Percentiles rank a stretch among this genome's conserved stretches.
Conservation (phyloP, 2,888 invertebrate species). For the Oscheius sp. region DNA sequence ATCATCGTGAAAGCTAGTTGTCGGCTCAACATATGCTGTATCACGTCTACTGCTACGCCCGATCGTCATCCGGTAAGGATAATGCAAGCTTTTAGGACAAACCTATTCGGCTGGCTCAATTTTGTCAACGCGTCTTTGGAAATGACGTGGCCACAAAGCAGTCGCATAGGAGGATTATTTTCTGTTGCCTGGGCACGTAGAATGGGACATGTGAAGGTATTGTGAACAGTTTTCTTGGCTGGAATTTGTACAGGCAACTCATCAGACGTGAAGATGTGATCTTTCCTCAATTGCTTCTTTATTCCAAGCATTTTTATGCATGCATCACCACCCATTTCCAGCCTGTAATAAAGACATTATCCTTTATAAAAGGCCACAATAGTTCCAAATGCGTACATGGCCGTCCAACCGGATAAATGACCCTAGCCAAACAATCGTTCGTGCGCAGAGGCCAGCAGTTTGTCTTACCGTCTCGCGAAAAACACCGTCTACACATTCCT, state of each 20-base stretch:
- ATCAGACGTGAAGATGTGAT: constrained; percentile 91
- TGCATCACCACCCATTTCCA: background rate
- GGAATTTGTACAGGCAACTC: constrained; percentile 85
- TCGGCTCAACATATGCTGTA: constrained; percentile 19
- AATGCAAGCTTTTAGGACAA: background rate
- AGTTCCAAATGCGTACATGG: constrained; percentile 9
- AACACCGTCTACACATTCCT: constrained; percentile 22
- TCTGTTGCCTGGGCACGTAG: constrained; percentile 94
- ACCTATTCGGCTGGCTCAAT: constrained; percentile 13
- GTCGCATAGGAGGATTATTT: constrained; percentile 94
- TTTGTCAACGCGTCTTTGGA: constrained; percentile 93
- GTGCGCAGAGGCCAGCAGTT: constrained; percentile 23
- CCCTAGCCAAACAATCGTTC: constrained; percentile 31
- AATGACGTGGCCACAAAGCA: constrained; percentile 97
- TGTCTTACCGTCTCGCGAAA: constrained; percentile 31
- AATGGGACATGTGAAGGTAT: constrained; percentile 98
- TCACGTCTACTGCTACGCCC: background rate
- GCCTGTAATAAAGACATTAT: constrained; percentile 1
- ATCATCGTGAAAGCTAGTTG: constrained; percentile 65
- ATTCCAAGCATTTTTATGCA: constrained; percentile 72
- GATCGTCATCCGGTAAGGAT: background rate
- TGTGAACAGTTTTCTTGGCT: constrained; percentile 89
- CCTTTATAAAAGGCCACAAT: background rate
- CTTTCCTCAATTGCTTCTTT: constrained; percentile 77
- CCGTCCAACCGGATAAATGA: constrained; percentile 26